Conservation (phyloP, 2,797 vertebrate genomes). For the Pseudochirops corinnae region DNA sequence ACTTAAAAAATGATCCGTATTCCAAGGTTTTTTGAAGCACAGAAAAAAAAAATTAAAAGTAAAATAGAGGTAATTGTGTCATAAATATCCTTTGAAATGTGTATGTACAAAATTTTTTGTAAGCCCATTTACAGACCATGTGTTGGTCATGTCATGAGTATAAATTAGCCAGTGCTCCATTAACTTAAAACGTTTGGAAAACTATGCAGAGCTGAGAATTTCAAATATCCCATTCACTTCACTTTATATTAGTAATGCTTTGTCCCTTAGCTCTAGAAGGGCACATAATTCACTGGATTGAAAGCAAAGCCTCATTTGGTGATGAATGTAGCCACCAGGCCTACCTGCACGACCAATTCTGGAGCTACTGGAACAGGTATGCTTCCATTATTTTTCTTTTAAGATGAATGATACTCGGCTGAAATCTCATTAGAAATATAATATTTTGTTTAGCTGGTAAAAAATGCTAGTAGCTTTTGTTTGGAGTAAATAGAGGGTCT, state of each 20-base stretch:
- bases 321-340: conserved; percentile 96
- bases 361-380: conserved; percentile 99
- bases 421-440: conserved; percentile 76
- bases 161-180: conserved; percentile 50
- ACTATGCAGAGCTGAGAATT: conserved; percentile 67
- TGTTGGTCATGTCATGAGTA: conserved; percentile 31
- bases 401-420: conserved; percentile 71
- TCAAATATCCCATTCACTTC: conserved; percentile 71
- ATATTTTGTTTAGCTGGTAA: conserved; percentile 78
- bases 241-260: conserved; percentile 76
- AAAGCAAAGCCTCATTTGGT: conserved; percentile 99
- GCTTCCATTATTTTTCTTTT: conserved; percentile 74
- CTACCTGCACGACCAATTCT: conserved; percentile 98
- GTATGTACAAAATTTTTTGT: not conserved
- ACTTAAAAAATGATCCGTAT: conserved; percentile 10
- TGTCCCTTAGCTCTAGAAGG: conserved; percentile 94
- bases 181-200: conserved; percentile 56
- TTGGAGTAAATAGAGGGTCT: conserved; percentile 67
- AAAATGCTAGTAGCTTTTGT: conserved; percentile 68
- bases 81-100: conserved; percentile 32
- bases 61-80: conserved; percentile 40
- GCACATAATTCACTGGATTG: conserved; percentile 98
- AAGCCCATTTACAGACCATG: conserved; percentile 19
- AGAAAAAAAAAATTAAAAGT: conserved; percentile 46
- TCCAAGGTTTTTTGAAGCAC: conserved; percentile 38